Evolutionary conservation across 1,140 invertebrate genomes (phyloP).

Genomic region (Cydia pomonella): DNA sequence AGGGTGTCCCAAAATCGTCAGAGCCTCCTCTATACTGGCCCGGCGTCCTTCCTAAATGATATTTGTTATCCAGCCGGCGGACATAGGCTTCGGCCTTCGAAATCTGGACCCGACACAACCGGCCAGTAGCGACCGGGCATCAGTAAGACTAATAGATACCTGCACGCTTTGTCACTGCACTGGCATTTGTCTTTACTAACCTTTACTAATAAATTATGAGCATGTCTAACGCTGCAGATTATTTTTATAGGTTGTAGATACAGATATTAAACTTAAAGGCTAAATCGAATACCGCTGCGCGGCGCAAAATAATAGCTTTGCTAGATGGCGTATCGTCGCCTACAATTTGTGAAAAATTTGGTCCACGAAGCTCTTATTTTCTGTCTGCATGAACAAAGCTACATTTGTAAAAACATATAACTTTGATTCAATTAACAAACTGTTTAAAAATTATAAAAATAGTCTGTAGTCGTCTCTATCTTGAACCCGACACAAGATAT

Average conservation of each 20-base stretch:
- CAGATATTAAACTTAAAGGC: background rate
- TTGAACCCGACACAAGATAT: slow-evolving; percentile 18
- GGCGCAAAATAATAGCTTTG: too few relatives aligned
- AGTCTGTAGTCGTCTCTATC: slow-evolving; percentile 18
- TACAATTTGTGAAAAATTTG: too few relatives aligned
- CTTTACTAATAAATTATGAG: slow-evolving; percentile 2
- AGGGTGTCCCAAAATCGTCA: background rate
- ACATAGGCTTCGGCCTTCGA: slow-evolving; percentile 71
- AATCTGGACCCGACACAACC: slow-evolving; percentile 66
- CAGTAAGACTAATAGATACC: slow-evolving; percentile 66
- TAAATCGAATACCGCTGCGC: too few relatives aligned
- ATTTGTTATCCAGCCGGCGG: slow-evolving; percentile 69
- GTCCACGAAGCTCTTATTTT: too few relatives aligned
- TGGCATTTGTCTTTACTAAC: slow-evolving; percentile 2
- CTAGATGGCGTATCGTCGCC: too few relatives aligned
- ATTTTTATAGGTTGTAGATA: slow-evolving; percentile 8
- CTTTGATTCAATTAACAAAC: too few relatives aligned
- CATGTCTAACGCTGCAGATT: slow-evolving; percentile 1
- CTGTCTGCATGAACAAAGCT: too few relatives aligned
- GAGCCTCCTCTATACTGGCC: slow-evolving; percentile 30
- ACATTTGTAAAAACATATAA: too few relatives aligned
- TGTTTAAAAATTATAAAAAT: slow-evolving; percentile 21
- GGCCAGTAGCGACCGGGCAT: slow-evolving; percentile 63
- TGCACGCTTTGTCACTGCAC: slow-evolving; percentile 55
- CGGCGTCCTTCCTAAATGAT: slow-evolving; percentile 36